Percentiles rank a stretch among this genome's conserved stretches.
phyloP scores from a whole-genome alignment of 1,140 invertebrate genomes.

The Dermatophagoides farinae region DNA sequence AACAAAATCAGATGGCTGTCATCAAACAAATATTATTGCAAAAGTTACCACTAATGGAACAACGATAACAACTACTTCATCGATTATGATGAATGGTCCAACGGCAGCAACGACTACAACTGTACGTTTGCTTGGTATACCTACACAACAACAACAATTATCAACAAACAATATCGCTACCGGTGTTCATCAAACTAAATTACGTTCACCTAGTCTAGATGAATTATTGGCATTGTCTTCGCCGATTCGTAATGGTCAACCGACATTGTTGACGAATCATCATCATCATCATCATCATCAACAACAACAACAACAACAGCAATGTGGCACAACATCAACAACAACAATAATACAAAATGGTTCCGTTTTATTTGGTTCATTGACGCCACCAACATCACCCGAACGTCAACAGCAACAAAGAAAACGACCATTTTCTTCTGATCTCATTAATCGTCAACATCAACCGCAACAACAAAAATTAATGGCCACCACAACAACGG shows the following conservation, averaged over 20 bases:
- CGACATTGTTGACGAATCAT: too few species aligned
- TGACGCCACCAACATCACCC: constrained; percentile 2
- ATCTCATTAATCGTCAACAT: not conserved
- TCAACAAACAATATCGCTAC: too few species aligned
- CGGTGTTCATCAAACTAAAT: too few species aligned
- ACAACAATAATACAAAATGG: too few species aligned
- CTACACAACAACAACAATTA: not conserved
- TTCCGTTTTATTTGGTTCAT: not conserved
- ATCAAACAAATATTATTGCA: not conserved
- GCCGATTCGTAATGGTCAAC: too few species aligned
- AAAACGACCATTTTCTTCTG: not conserved
- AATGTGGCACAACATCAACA: too few species aligned
- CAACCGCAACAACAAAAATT: not conserved
- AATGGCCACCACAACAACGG: not conserved
- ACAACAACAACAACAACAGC: too few species aligned
- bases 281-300: too few species aligned
- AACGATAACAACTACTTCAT: not conserved
- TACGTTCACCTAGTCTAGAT: too few species aligned
- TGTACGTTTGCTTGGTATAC: not conserved
- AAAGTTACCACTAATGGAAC: not conserved
- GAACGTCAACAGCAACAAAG: not conserved
- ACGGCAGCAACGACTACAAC: not conserved
- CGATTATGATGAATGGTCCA: not conserved
- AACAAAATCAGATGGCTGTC: not conserved
- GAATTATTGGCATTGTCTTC: too few species aligned